Evolutionary conservation across 2,888 invertebrate species (phyloP).

Genomic region (Vanessa cardui): DNA sequence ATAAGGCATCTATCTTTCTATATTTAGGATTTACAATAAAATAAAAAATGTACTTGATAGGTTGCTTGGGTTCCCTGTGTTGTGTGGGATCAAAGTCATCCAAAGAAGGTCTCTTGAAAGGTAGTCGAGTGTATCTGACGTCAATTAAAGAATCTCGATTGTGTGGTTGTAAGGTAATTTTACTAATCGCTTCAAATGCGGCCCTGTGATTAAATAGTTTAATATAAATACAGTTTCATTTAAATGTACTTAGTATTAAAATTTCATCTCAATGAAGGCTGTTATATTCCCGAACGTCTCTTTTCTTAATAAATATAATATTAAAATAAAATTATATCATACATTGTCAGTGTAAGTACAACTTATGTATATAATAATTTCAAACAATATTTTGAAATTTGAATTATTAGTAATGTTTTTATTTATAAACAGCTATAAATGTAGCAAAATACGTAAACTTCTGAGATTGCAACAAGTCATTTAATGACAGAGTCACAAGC

Average conservation of each 20-base stretch:
- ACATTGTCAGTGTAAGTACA: too few species aligned
- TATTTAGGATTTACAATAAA: not conserved
- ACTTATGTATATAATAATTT: too few species aligned
- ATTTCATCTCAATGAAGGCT: not conserved
- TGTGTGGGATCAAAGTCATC: conserved; percentile 54
- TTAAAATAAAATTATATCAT: too few species aligned
- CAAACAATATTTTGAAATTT: too few species aligned
- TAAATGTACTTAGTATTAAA: not conserved
- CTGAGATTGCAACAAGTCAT: too few species aligned
- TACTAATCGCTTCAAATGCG: conserved; percentile 56
- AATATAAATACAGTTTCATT: not conserved
- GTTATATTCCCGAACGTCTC: too few species aligned
- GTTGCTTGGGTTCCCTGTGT: conserved; percentile 48
- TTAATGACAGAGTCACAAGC: too few species aligned
- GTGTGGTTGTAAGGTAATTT: conserved; percentile 40
- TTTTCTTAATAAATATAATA: too few species aligned
- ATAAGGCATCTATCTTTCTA: too few species aligned
- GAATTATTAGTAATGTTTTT: too few species aligned
- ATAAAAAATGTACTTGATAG: conserved; percentile 51
- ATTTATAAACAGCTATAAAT: too few species aligned
- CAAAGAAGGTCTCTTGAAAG: conserved; percentile 30
- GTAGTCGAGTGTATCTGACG: conserved; percentile 48
- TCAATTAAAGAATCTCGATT: conserved; percentile 46
- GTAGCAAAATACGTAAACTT: too few species aligned
- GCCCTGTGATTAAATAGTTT: conserved; percentile 52